Base-by-base conservation (phyloP, 2,113 vertebrate genomes). In the Scomber colias region DNA sequence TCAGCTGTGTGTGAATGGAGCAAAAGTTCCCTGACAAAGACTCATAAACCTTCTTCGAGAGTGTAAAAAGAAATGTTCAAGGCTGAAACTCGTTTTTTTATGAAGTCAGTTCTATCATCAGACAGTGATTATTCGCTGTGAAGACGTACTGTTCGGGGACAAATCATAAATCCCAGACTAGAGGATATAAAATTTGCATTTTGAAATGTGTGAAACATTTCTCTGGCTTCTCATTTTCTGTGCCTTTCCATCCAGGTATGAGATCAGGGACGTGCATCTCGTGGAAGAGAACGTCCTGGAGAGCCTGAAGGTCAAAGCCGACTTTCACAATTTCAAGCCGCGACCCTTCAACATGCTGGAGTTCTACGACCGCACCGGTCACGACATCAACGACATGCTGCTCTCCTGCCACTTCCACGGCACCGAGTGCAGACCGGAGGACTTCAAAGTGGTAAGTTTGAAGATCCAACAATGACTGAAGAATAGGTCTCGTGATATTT, bases 311-410 rank as follows among this genome's bases (percentile, higher is more conserved):
- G 96, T 97, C 82, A 99, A 97, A 91, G 96, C 98, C 0, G 97
- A 99, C 90, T 99, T 99, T 92, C 96, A 97, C 30, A 97, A 96
- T 89, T 99, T 97, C 94, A 99, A 99, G 69, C 97, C 98, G 46
- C 96, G 97, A 17, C 97, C 97, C 27, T 99, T 99, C 93, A 99
- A 98, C 94, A 99, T 99, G 98, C 85, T 96, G 1, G 98, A 99
- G 73, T 99, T 99, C 83, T 99, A 98, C 0, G 97, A 98, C 86
- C 96, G 98, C 0, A 97, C 98, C 0, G 98, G 98, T 5, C 98
- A 99, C 0, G 97, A 99, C 92, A 97, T 99, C 82, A 93, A 92
- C 12, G 98, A 99, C 76, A 99, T 99, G 98, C 93, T 99, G 75
- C 95, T 99, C 7, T 95, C 96, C 84, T 99, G 98, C 89, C 97